Conservation (phyloP, 2,888 invertebrate genomes). For the Temnothorax unifasciatus region DNA sequence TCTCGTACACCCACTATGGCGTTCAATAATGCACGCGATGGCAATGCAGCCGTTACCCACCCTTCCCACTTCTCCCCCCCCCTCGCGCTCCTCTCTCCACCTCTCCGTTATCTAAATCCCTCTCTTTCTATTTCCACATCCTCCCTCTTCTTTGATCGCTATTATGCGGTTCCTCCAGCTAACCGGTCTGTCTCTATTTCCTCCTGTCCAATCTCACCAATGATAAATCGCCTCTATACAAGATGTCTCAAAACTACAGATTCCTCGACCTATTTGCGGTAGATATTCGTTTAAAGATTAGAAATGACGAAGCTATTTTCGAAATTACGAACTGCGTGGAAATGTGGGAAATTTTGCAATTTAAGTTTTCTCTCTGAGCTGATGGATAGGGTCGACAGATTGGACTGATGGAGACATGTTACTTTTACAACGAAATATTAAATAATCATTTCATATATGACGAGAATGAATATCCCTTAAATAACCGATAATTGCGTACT, state of each 20-base stretch:
- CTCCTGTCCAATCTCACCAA: slow-evolving; percentile 25
- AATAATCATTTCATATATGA: background rate
- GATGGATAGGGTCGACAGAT: background rate
- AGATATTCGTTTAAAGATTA: background rate
- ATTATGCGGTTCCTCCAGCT: slow-evolving; percentile 39
- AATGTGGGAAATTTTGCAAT: background rate
- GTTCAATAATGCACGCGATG: slow-evolving; percentile 78
- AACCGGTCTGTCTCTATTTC: slow-evolving; percentile 59
- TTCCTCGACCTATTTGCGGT: background rate
- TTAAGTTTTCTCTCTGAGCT: background rate
- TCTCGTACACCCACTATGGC: slow-evolving; percentile 48
- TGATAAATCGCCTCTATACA: slow-evolving; percentile 25
- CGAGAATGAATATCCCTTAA: background rate
- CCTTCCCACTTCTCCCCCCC: slow-evolving; percentile 36
- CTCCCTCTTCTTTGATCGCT: slow-evolving; percentile 49
- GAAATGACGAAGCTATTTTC: background rate
- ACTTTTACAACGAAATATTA: background rate
- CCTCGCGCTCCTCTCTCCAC: slow-evolving; percentile 53
- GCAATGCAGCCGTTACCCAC: slow-evolving; percentile 58
- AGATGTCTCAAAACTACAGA: slow-evolving; percentile 12
- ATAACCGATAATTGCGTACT: background rate
- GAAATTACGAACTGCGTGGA: background rate
- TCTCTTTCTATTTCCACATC: slow-evolving; percentile 65
- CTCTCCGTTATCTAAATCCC: slow-evolving; percentile 63
- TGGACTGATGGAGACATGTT: background rate